phyloP scores from a whole-genome alignment of 1,140 invertebrate species.

The Uloborus diversus region DNA sequence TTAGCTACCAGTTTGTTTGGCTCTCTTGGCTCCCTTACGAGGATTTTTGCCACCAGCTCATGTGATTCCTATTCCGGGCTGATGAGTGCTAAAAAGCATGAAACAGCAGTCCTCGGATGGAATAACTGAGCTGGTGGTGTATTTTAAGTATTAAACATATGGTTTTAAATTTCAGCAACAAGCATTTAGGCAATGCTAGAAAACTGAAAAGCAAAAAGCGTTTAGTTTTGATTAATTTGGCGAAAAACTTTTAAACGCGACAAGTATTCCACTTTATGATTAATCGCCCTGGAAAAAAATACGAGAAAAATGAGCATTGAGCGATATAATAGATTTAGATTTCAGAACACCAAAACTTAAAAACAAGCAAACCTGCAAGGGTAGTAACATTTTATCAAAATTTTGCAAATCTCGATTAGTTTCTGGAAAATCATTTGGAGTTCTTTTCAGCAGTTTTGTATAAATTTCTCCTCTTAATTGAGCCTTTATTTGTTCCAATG shows the following conservation, averaged over 20 bases:
- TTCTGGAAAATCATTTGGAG: not conserved
- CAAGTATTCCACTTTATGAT: not conserved
- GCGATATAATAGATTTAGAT: not conserved
- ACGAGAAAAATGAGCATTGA: not conserved
- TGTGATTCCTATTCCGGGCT: too few relatives aligned
- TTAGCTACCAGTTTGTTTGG: too few relatives aligned
- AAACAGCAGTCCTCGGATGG: too few relatives aligned
- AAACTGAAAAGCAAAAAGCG: not conserved
- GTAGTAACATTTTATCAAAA: constrained; percentile 12
- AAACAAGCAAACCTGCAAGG: constrained; percentile 20
- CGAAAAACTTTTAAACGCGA: not conserved
- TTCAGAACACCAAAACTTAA: not conserved
- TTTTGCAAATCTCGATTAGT: not conserved
- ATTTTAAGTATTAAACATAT: too few relatives aligned
- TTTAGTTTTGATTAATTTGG: not conserved
- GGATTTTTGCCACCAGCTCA: too few relatives aligned
- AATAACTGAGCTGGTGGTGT: too few relatives aligned
- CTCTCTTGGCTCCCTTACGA: too few relatives aligned
- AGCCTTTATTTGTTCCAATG: constrained; percentile 12
- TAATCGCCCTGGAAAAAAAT: not conserved
- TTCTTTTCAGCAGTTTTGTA: constrained; percentile 26
- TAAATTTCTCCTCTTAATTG: constrained; percentile 35
- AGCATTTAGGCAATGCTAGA: too few relatives aligned
- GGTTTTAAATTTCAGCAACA: too few relatives aligned
- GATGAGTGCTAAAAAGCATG: too few relatives aligned